A percentile compares a stretch with the other conserved stretches of the same genome.
Conservation (phyloP, 2,797 vertebrate species). For the Petrocephalus sullivani region DNA sequence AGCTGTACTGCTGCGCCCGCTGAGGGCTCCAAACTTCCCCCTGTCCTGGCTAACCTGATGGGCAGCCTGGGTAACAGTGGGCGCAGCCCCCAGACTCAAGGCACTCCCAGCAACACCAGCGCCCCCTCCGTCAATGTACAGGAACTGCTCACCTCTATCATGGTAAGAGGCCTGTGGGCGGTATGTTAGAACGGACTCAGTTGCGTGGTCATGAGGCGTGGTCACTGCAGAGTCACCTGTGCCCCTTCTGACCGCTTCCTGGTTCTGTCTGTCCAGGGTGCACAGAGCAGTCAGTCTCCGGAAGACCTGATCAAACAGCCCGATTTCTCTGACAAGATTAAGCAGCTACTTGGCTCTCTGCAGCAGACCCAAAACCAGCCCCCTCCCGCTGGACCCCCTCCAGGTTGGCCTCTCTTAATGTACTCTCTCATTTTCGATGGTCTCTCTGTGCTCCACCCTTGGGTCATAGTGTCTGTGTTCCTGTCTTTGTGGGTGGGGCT, state of each 20-base stretch:
- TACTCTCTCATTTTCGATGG: not conserved
- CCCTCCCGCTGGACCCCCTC: conserved; percentile 48
- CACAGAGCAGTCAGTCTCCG: conserved; percentile 75
- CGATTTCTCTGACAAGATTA: conserved; percentile 87
- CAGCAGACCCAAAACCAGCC: conserved; percentile 67
- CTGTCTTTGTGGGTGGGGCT: not conserved
- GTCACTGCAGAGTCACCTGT: not conserved
- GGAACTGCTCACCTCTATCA: conserved; percentile 89
- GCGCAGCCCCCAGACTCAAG: conserved; percentile 58
- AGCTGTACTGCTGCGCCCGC: conserved; percentile 46
- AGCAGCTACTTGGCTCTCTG: conserved; percentile 79
- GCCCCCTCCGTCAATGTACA: conserved; percentile 75
- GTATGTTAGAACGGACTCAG: not conserved
- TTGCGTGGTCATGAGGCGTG: not conserved
- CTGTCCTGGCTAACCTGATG: conserved; percentile 88
- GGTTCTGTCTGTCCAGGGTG: conserved; percentile 52
- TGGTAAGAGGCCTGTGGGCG: conserved; percentile 58
- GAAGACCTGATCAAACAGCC: conserved; percentile 89
- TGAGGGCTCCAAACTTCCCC: conserved; percentile 80
- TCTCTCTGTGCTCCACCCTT: not conserved
- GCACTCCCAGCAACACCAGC: conserved; percentile 49
- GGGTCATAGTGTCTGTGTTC: not conserved
- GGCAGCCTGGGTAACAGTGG: conserved; percentile 72
- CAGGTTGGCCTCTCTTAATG: conserved; percentile 43
- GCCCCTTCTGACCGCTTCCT: not conserved